Base-by-base conservation (phyloP, 2,888 invertebrate genomes). In the Dicyrtoma fusca region DNA sequence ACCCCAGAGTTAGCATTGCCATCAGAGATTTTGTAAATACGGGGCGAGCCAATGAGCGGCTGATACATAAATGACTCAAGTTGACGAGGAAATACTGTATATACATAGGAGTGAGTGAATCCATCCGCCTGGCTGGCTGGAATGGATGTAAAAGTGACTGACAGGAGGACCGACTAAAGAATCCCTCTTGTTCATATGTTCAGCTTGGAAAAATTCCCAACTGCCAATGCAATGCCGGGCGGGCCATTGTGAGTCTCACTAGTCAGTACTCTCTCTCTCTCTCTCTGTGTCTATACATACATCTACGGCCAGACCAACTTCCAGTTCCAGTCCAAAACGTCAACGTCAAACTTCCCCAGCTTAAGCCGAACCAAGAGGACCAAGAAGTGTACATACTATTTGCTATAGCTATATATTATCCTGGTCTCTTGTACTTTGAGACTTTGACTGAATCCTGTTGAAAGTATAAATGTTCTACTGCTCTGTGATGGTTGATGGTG, bases 1-100 rank as follows among this genome's bases (percentile, higher is more conserved):
- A 8, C 64, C 47, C 26, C 34, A 51, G 49, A 25, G 49, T 51
- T 53, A 8, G 34, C 34, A 34, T 34, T 34, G 34, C 34, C 34
- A 34, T 34, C 8, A 51, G 51, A 25, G 61, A 61, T 62, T 63
- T 70, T 70, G 72, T 63, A 72, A 72, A 62, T 66, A 34, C 8
- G 34, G 34, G 8, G n/a, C n/a, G 34, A 72, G 51, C 70, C 70
- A 70, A 70, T 70, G 62, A 55, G 42, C 51, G 53, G 70, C 63
- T 23, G 26, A 51, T 34, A 61, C 6, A 23, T 55, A 23, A 55
- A 51, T 51, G 51, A 51, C 51, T 51, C 21, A 10, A 14, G 51
- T 19, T 21, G 8, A 34, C 34, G 47, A 3, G 2, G 13, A 2
- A n/a, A 17, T 47, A 47, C 47, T 3, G 13, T 47, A 17, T 47